Evolutionary conservation across 2,888 invertebrate species (phyloP).

Genomic region (Eugnorisma glareosa): DNA sequence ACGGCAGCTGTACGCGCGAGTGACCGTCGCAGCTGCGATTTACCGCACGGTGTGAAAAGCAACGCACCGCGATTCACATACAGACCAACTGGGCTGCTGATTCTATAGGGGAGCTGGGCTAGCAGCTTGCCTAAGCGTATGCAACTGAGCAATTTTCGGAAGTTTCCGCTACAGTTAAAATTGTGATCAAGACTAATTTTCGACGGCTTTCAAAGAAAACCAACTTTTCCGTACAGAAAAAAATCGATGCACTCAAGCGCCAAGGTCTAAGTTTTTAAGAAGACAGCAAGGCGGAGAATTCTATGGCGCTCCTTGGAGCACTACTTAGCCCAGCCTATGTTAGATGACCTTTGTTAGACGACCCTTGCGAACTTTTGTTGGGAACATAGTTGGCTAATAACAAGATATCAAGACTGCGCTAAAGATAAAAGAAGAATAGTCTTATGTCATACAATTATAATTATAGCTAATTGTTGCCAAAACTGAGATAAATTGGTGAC

Average conservation of each 20-base stretch:
- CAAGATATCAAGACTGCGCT: conserved; percentile 37
- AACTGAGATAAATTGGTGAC: conserved; percentile 62
- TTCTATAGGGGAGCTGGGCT: conserved; percentile 79
- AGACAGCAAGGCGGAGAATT: neutral
- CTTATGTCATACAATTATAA: conserved; percentile 48
- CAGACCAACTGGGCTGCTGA: conserved; percentile 75
- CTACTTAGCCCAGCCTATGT: neutral
- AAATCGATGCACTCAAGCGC: neutral
- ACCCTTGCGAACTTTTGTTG: neutral
- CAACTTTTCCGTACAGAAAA: neutral
- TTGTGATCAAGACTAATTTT: neutral
- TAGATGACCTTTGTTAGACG: conserved; percentile 7
- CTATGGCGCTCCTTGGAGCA: neutral
- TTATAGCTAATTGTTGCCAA: conserved; percentile 48
- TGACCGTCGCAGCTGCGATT: conserved; percentile 82
- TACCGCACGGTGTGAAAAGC: conserved; percentile 85
- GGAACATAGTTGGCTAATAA: neutral
- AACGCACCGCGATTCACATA: conserved; percentile 85
- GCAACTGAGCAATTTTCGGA: conserved; percentile 48
- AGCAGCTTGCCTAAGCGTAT: conserved; percentile 79
- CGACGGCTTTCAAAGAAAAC: neutral
- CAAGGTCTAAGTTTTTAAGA: neutral
- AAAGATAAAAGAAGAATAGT: conserved; percentile 44
- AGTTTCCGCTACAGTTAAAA: neutral
- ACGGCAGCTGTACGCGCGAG: conserved; percentile 81